A percentile compares a stretch with the other conserved stretches of the same genome.
Evolutionary conservation across 2,888 invertebrate species (phyloP).

Genomic region (Cerceris rybyensis): DNA sequence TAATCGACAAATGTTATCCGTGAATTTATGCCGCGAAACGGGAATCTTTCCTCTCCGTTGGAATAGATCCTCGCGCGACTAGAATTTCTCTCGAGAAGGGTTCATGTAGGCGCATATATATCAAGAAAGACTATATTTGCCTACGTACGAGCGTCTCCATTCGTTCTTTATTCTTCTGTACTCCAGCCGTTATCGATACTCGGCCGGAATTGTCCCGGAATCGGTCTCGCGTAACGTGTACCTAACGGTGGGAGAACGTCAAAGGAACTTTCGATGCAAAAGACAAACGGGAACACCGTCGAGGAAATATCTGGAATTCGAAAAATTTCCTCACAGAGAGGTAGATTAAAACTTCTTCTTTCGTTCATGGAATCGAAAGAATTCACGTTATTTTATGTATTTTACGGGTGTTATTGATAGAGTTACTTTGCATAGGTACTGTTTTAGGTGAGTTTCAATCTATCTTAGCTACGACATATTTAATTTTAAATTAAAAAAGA

Average conservation of each 20-base stretch:
- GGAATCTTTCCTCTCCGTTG: constrained; percentile 20
- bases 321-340: background rate
- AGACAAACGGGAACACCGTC: constrained; percentile 5
- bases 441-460: too few species aligned
- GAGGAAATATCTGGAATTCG: background rate
- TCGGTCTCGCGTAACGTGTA: constrained; percentile 30
- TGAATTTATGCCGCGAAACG: background rate
- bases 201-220: constrained; percentile 37
- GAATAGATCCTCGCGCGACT: background rate
- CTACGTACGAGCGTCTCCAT: background rate
- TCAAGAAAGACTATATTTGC: background rate
- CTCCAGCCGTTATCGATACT: constrained; percentile 42
- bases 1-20: background rate
- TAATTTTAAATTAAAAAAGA: too few species aligned
- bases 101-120: background rate
- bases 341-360: background rate
- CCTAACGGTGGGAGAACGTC: constrained; percentile 7
- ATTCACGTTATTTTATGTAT: too few species aligned
- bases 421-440: too few species aligned
- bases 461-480: too few species aligned
- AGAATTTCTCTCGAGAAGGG: constrained; percentile 9
- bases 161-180: constrained; percentile 4
- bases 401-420: too few species aligned
- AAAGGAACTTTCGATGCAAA: constrained; percentile 16
- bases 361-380: too few species aligned